phyloP scores from a whole-genome alignment of 2,797 vertebrate genomes.

The Pseudochromis fuscus region DNA sequence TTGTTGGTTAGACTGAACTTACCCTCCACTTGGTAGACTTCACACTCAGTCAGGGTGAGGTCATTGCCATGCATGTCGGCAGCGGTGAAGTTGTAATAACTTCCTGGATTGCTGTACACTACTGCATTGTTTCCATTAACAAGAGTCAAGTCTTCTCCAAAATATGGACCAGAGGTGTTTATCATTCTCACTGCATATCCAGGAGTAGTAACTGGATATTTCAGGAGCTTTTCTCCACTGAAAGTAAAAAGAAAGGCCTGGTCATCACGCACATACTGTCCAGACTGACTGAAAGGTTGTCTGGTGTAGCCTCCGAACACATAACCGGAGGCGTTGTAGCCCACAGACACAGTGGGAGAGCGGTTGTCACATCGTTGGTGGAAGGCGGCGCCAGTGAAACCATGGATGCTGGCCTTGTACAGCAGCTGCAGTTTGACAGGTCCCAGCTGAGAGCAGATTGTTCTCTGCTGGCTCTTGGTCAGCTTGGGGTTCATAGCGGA shows the following conservation, averaged over 20 bases:
- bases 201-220: not conserved
- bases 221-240: constrained; percentile 20
- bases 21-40: constrained; percentile 76
- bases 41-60: constrained; percentile 67
- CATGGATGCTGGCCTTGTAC: constrained; percentile 73
- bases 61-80: constrained; percentile 64
- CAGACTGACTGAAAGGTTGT: constrained; percentile 60
- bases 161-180: constrained; percentile 1
- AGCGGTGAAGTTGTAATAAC: constrained; percentile 45
- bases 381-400: constrained; percentile 61
- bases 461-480: constrained; percentile 13
- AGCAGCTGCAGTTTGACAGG: constrained; percentile 55
- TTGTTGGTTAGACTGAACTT: not conserved
- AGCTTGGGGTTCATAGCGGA: constrained; percentile 43
- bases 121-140: not conserved
- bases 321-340: constrained; percentile 63
- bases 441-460: constrained; percentile 56
- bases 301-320: constrained; percentile 77
- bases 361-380: constrained; percentile 72
- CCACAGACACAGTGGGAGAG: constrained; percentile 76
- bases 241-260: constrained; percentile 73
- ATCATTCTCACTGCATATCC: rapidly evolving
- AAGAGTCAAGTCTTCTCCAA: constrained; percentile 65
- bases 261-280: constrained; percentile 25
- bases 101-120: constrained; percentile 2